Percentiles rank a stretch among this genome's conserved stretches.
These are phyloP conservation scores for Nowickia ferox DNA, from an alignment of 2,888 invertebrate genomes.

Conservation along the genomic window DNA sequence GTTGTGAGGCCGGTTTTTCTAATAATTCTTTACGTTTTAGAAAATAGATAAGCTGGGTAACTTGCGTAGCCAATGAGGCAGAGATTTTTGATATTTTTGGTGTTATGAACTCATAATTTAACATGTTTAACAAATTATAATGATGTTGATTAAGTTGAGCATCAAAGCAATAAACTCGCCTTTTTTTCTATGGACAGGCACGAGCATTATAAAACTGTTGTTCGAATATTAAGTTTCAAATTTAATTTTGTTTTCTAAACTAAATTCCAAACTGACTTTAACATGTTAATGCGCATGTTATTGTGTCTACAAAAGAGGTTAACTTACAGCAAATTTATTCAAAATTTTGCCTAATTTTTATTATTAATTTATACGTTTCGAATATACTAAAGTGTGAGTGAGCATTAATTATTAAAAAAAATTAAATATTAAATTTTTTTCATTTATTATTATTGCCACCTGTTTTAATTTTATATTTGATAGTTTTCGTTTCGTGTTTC, in stretches of 20 bases:
- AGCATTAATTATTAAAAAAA: not conserved
- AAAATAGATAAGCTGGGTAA: slow-evolving; percentile 23
- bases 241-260: too few species aligned
- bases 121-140: slow-evolving; percentile 57
- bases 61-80: slow-evolving; percentile 37
- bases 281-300: too few species aligned
- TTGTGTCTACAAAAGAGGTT: too few species aligned
- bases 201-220: too few species aligned
- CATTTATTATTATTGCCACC: slow-evolving; percentile 56
- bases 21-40: not conserved
- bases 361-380: not conserved
- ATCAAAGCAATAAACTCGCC: not conserved
- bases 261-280: too few species aligned
- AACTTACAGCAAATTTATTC: too few species aligned
- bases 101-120: slow-evolving; percentile 71
- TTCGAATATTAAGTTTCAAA: too few species aligned
- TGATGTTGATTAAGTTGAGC: not conserved
- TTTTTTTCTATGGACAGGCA: not conserved
- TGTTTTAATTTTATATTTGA: slow-evolving; percentile 45
- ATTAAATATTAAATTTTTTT: not conserved
- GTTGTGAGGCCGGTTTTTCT: slow-evolving; percentile 9
- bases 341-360: too few species aligned
- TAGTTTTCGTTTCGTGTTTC: slow-evolving; percentile 35
- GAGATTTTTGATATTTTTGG: slow-evolving; percentile 51
- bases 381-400: not conserved